These are phyloP conservation scores for Iselma pallidipennis DNA, from an alignment of 2,888 invertebrate genomes.

Conservation along the genomic window DNA sequence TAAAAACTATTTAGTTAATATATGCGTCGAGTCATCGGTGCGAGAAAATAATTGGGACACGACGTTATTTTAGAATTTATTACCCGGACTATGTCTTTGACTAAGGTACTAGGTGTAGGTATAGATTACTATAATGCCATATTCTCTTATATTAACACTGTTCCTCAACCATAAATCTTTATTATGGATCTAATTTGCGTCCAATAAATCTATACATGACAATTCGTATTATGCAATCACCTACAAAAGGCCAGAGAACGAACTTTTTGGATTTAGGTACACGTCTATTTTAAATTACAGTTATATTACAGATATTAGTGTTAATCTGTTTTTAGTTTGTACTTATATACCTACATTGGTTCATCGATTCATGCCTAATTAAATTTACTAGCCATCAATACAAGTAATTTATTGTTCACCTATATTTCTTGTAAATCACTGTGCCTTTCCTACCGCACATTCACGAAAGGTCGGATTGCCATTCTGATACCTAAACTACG, in stretches of 20 bases:
- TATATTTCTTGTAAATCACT: slow-evolving; percentile 18
- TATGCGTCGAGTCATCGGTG: slow-evolving; percentile 56
- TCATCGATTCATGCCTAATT: slow-evolving; percentile 4
- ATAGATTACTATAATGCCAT: slow-evolving; percentile 13
- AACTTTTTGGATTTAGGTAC: slow-evolving; percentile 40
- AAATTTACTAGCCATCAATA: not conserved
- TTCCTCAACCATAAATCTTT: slow-evolving; percentile 44
- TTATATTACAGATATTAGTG: slow-evolving; percentile 14
- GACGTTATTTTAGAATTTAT: slow-evolving; percentile 56
- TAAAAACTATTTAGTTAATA: slow-evolving; percentile 45
- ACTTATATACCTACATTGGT: slow-evolving; percentile 6
- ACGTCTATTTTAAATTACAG: slow-evolving; percentile 37
- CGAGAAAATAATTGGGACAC: slow-evolving; percentile 58
- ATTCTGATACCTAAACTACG: not conserved
- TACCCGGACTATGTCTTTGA: slow-evolving; percentile 36
- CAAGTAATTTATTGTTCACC: not conserved
- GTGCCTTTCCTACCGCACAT: slow-evolving; percentile 10
- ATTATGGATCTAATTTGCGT: slow-evolving; percentile 48
- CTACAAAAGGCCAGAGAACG: slow-evolving; percentile 44
- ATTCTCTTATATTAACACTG: slow-evolving; percentile 25
- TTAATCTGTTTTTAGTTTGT: slow-evolving; percentile 5
- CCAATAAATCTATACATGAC: slow-evolving; percentile 47
- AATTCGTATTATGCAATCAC: slow-evolving; percentile 44
- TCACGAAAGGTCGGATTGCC: not conserved
- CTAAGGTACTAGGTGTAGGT: slow-evolving; percentile 20